Evolutionary conservation across 2,797 vertebrate species (phyloP).

Genomic region (Chaetophractus vellerosus): DNA sequence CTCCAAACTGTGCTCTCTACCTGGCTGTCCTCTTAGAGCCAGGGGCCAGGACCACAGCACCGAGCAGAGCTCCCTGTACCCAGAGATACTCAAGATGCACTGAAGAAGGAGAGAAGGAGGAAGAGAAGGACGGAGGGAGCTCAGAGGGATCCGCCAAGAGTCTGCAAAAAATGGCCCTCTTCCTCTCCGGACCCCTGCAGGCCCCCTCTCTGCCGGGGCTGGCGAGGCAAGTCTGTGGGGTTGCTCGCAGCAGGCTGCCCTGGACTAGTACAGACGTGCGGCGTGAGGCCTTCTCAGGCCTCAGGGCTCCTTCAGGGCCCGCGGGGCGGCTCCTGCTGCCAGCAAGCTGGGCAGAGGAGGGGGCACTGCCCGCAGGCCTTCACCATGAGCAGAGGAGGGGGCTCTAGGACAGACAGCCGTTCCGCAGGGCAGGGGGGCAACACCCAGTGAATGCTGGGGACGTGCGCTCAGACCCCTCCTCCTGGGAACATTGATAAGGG

Average conservation of each 20-base stretch:
- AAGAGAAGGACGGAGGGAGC: neutral
- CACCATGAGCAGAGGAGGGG: neutral
- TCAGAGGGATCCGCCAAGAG: neutral
- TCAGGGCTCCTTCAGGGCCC: neutral
- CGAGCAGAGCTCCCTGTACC: neutral
- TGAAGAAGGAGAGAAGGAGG: neutral
- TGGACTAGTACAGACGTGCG: neutral
- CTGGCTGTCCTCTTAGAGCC: neutral
- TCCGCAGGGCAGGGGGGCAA: no score
- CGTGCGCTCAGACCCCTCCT: neutral
- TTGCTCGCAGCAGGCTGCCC: neutral
- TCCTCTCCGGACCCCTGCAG: neutral
- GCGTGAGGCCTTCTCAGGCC: no score
- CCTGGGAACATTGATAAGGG: neutral
- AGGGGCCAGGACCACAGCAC: neutral
- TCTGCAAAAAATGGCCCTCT: no score
- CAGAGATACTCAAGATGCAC: neutral
- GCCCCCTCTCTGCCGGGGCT: neutral
- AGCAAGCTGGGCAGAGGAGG: neutral
- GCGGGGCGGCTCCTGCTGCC: neutral
- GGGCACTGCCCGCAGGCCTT: no score
- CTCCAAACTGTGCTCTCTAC: accelerated
- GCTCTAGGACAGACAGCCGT: no score
- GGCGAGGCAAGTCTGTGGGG: accelerated
- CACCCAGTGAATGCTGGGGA: no score